Evolutionary conservation across 2,113 vertebrate genomes (phyloP).

Genomic region (Rhodinocichla rosea): DNA sequence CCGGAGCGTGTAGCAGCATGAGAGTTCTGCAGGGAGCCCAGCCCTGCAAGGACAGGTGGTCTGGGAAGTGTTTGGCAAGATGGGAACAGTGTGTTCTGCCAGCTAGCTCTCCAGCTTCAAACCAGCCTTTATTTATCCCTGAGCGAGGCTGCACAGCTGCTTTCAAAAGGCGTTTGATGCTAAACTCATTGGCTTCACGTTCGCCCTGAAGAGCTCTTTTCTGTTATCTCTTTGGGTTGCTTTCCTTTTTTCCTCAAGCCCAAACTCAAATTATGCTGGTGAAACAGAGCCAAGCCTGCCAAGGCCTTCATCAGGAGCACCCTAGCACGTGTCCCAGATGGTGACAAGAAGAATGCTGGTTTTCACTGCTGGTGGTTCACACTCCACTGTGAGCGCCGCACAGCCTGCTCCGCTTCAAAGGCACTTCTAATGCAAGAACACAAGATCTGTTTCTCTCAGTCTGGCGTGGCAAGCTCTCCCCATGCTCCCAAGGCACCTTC

Average conservation of each 20-base stretch:
- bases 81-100: not conserved
- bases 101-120: conserved; percentile 12
- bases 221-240: not conserved
- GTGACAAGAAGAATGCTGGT: not conserved
- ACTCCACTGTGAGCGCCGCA: not conserved
- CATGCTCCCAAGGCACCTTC: not conserved
- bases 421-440: not conserved
- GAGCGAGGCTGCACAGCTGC: conserved; percentile 5
- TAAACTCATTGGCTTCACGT: not conserved
- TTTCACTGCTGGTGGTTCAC: not conserved
- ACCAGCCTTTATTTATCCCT: not conserved
- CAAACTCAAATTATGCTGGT: not conserved
- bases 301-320: not conserved
- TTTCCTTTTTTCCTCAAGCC: not conserved
- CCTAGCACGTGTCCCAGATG: not conserved
- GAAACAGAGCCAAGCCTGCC: not conserved
- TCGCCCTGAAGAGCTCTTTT: not conserved
- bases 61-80: not conserved
- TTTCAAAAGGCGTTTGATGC: conserved; percentile 8
- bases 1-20: rapidly evolving
- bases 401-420: not conserved
- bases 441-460: not conserved
- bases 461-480: not conserved
- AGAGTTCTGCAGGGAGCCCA: not conserved
- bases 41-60: not conserved